Conservation (phyloP, 2,797 vertebrate genomes). For the Percopsis omiscomaycus region DNA sequence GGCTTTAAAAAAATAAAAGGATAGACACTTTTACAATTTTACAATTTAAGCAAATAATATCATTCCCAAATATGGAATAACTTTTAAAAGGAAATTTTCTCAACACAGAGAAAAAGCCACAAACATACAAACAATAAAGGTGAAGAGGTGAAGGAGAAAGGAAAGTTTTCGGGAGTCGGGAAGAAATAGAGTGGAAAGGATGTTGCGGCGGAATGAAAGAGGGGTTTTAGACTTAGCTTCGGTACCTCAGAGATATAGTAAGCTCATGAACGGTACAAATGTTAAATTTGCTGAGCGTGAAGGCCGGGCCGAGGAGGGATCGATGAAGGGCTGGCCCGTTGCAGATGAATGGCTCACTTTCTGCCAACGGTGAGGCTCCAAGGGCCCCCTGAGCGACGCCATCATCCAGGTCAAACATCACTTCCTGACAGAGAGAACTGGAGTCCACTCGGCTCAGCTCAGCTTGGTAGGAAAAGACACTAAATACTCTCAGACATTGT, state of each 20-base stretch:
- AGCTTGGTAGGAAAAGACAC: no score
- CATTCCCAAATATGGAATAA: no score
- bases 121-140: no score
- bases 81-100: no score
- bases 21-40: no score
- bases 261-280: slow-evolving; percentile 36
- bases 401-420: slow-evolving; percentile 25
- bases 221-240: neutral
- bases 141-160: no score
- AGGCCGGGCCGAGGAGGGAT: slow-evolving; percentile 22
- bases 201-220: neutral
- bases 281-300: slow-evolving; percentile 42
- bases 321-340: slow-evolving; percentile 18
- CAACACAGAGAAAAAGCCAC: no score
- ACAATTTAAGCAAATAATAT: no score
- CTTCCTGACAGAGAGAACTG: neutral
- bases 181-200: neutral
- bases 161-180: no score
- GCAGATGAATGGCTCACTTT: slow-evolving; percentile 27
- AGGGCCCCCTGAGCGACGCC: slow-evolving; percentile 3
- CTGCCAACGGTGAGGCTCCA: neutral
- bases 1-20: no score
- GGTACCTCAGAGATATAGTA: slow-evolving; percentile 25
- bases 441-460: neutral
- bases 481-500: neutral